Evolutionary conservation across 2,888 invertebrate genomes (phyloP).

Genomic region (Netelia fuscicornis): DNA sequence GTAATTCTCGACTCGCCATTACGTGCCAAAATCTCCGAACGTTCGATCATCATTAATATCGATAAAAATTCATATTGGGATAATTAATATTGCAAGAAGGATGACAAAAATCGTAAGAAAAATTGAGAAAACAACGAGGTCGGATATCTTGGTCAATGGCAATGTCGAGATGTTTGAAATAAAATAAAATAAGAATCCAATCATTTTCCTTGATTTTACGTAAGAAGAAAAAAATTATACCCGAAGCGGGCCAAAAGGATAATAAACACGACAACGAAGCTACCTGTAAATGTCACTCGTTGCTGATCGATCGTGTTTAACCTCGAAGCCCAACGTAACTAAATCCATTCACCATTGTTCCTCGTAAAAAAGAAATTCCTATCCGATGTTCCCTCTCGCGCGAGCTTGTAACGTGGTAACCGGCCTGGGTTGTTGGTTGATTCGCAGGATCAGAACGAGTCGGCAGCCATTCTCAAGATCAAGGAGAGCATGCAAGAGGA

Average conservation of each 20-base stretch:
- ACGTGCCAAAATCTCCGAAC: constrained; percentile 19
- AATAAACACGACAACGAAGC: neutral
- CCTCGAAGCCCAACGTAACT: constrained; percentile 17
- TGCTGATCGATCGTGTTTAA: neutral
- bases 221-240: neutral
- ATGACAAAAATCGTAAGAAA: constrained; percentile 2
- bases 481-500: constrained; percentile 99
- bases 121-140: neutral
- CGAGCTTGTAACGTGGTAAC: constrained; percentile 81
- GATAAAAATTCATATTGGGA: neutral
- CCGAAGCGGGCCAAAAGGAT: neutral
- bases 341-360: constrained; percentile 23
- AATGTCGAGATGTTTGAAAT: neutral
- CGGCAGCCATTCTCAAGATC: constrained; percentile 99
- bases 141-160: constrained; percentile 22
- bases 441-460: constrained; percentile 96
- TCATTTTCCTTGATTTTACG: neutral
- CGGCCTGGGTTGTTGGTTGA: constrained; percentile 84
- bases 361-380: constrained; percentile 54
- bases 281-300: neutral
- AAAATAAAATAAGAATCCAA: neutral
- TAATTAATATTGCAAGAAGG: neutral
- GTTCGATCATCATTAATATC: neutral
- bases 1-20: constrained; percentile 51
- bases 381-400: constrained; percentile 68